A percentile compares a stretch with the other conserved stretches of the same genome.
These are phyloP conservation scores for Drosophila albomicans DNA, from an alignment of 1,140 invertebrate species.

Conservation along the genomic window DNA sequence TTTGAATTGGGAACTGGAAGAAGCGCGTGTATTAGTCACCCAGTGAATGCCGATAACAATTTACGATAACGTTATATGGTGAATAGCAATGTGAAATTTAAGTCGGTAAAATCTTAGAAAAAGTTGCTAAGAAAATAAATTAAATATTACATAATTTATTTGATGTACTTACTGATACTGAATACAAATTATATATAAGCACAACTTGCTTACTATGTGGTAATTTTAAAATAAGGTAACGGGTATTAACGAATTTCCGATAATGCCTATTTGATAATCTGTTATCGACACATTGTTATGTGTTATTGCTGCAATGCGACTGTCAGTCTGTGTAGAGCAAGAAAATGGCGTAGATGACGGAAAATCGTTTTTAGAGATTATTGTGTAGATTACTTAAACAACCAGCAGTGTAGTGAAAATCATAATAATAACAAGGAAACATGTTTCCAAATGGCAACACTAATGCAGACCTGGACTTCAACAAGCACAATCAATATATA, in stretches of 20 bases:
- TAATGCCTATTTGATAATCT: too few relatives aligned
- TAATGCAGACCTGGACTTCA: conserved; percentile 78
- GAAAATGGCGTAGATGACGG: conserved; percentile 61
- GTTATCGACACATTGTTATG: too few relatives aligned
- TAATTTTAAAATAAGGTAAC: too few relatives aligned
- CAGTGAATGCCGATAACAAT: conserved; percentile 37
- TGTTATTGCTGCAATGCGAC: conserved; percentile 19
- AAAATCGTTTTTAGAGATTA: conserved; percentile 48
- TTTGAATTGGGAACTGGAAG: conserved; percentile 58
- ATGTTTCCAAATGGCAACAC: conserved; percentile 75
- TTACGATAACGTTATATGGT: neutral
- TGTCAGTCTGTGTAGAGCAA: conserved; percentile 32
- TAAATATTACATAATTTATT: too few relatives aligned
- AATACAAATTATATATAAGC: too few relatives aligned
- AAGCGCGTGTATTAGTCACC: conserved; percentile 49
- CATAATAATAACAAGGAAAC: neutral
- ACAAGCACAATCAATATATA: conserved; percentile 85
- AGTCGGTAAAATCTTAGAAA: too few relatives aligned
- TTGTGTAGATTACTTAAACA: conserved; percentile 15
- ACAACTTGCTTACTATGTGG: too few relatives aligned
- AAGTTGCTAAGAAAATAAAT: too few relatives aligned
- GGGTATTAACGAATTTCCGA: too few relatives aligned
- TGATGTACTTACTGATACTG: too few relatives aligned
- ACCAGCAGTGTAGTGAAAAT: conserved; percentile 1
- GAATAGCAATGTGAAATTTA: neutral